Evolutionary conservation across 2,888 invertebrate species (phyloP).

Genomic region (Stegophylla sp.): DNA sequence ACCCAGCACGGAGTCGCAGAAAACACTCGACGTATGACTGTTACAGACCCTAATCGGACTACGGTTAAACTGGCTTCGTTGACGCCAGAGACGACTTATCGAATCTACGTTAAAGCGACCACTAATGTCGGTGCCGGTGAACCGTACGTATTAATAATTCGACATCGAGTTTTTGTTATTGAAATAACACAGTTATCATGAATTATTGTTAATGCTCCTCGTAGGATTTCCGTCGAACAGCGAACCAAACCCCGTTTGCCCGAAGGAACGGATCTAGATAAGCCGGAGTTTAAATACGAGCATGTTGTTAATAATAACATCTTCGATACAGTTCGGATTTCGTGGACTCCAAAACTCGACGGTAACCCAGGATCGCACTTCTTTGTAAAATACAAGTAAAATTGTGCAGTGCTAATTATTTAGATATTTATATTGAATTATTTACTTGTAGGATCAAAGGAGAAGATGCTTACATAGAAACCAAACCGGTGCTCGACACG

Average conservation of each 20-base stretch:
- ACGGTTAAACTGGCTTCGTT: conserved; percentile 85
- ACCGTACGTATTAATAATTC: conserved; percentile 65
- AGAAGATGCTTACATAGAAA: conserved; percentile 73
- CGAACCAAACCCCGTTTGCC: conserved; percentile 70
- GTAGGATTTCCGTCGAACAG: conserved; percentile 79
- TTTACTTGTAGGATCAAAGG: conserved; percentile 70
- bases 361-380: conserved; percentile 80
- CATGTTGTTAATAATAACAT: conserved; percentile 75
- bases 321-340: conserved; percentile 76
- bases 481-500: conserved; percentile 74
- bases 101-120: conserved; percentile 82
- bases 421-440: not conserved
- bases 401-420: not conserved
- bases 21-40: conserved; percentile 79
- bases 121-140: conserved; percentile 89
- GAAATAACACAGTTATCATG: no score
- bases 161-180: not conserved
- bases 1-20: conserved; percentile 63
- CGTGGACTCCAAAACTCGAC: conserved; percentile 78
- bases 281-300: conserved; percentile 75
- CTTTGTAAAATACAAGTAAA: conserved; percentile 77
- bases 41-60: conserved; percentile 74
- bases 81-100: conserved; percentile 85
- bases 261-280: conserved; percentile 70
- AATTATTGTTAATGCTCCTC: conserved; percentile 29